phyloP scores from a whole-genome alignment of 2,113 vertebrate genomes.

The Aviceda subcristata region DNA sequence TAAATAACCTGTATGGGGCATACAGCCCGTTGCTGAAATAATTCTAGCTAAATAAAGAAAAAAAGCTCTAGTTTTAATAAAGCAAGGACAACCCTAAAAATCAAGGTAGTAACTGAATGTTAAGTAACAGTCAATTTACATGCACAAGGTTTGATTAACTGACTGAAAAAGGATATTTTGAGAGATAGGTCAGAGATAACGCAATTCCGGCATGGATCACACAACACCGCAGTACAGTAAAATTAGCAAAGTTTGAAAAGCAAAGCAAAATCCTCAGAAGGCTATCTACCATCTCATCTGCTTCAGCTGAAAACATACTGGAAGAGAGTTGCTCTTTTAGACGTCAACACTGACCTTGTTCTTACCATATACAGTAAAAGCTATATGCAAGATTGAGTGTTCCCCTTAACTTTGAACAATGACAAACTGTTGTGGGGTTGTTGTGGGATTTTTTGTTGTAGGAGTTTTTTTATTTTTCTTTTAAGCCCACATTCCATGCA shows the following conservation, averaged over 20 bases:
- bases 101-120: background rate
- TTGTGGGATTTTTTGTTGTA: no score
- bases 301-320: slow-evolving; percentile 7
- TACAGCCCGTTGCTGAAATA: background rate
- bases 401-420: slow-evolving; percentile 36
- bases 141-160: background rate
- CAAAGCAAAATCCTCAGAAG: slow-evolving; percentile 11
- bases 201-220: background rate
- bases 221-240: background rate
- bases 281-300: slow-evolving; percentile 42
- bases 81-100: background rate
- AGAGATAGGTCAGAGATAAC: background rate
- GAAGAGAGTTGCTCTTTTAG: background rate
- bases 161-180: background rate
- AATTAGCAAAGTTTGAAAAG: background rate
- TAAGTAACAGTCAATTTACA: background rate
- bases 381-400: background rate
- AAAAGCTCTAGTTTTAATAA: background rate
- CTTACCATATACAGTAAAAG: slow-evolving; percentile 66
- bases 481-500: background rate
- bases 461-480: background rate
- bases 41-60: background rate
- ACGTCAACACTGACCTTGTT: slow-evolving; percentile 16
- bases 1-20: background rate
- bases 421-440: background rate